Evolutionary conservation across 1,140 invertebrate genomes (phyloP).

Genomic region (Diabrotica virgifera): DNA sequence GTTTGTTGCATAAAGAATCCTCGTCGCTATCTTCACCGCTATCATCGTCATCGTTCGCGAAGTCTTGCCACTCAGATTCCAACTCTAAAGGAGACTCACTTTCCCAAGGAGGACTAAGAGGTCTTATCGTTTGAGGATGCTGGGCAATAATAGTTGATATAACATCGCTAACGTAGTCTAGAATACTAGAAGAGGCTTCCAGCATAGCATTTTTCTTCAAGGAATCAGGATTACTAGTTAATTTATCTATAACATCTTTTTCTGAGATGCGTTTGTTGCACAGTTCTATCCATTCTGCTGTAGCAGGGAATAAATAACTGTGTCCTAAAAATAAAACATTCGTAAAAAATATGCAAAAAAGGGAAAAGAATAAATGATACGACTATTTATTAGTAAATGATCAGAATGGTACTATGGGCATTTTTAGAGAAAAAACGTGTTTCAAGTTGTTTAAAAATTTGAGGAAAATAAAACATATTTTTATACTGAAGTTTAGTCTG

Average conservation of each 20-base stretch:
- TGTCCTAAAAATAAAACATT: slow-evolving; percentile 57
- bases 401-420: no score
- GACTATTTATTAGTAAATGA: no score
- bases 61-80: slow-evolving; percentile 80
- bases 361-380: no score
- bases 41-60: slow-evolving; percentile 86
- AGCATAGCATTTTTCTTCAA: slow-evolving; percentile 55
- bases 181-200: slow-evolving; percentile 73
- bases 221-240: slow-evolving; percentile 43
- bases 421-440: no score
- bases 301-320: slow-evolving; percentile 71
- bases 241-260: slow-evolving; percentile 56
- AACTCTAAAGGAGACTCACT: slow-evolving; percentile 70
- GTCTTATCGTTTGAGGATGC: slow-evolving; percentile 44
- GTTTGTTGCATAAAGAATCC: slow-evolving; percentile 88
- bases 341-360: no score
- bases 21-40: slow-evolving; percentile 95
- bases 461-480: no score
- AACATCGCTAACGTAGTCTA: slow-evolving; percentile 55
- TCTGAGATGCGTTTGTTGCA: slow-evolving; percentile 61
- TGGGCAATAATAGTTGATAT: slow-evolving; percentile 46
- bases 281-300: slow-evolving; percentile 74
- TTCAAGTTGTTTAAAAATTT: no score
- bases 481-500: no score
- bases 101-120: slow-evolving; percentile 75